phyloP scores from a whole-genome alignment of 2,888 invertebrate genomes.

The Slavum lentiscoides region DNA sequence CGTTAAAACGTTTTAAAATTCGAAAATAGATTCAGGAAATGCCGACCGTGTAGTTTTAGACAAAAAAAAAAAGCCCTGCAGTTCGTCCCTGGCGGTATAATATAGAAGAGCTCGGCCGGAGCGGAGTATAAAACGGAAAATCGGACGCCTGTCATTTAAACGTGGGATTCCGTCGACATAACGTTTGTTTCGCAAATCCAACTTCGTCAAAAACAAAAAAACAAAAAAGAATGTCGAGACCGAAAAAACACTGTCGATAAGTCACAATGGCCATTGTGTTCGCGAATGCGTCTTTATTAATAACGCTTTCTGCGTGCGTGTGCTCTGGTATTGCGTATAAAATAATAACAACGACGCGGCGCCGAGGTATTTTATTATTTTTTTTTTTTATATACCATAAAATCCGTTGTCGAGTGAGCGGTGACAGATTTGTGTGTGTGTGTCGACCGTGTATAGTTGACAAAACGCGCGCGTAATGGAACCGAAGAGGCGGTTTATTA shows the following conservation, averaged over 20 bases:
- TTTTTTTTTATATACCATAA: not conserved
- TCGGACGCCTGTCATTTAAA: no score
- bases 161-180: no score
- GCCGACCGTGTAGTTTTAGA: no score
- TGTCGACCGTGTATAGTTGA: not conserved
- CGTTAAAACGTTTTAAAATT: no score
- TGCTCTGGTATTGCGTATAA: not conserved
- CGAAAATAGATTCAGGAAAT: no score
- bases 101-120: no score
- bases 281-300: not conserved
- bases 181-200: conserved; percentile 15
- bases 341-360: not conserved
- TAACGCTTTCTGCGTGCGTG: not conserved
- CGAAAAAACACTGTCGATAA: not conserved
- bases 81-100: no score
- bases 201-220: not conserved
- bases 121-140: no score
- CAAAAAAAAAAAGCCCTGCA: no score
- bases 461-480: conserved; percentile 33
- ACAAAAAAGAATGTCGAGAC: not conserved
- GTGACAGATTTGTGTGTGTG: conserved; percentile 39
- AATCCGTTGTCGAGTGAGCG: conserved; percentile 26
- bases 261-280: conserved; percentile 7
- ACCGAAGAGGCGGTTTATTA: conserved; percentile 11
- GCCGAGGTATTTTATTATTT: conserved; percentile 4